Base-by-base conservation (phyloP, 2,113 vertebrate species). In the Stigmatopora argus region DNA sequence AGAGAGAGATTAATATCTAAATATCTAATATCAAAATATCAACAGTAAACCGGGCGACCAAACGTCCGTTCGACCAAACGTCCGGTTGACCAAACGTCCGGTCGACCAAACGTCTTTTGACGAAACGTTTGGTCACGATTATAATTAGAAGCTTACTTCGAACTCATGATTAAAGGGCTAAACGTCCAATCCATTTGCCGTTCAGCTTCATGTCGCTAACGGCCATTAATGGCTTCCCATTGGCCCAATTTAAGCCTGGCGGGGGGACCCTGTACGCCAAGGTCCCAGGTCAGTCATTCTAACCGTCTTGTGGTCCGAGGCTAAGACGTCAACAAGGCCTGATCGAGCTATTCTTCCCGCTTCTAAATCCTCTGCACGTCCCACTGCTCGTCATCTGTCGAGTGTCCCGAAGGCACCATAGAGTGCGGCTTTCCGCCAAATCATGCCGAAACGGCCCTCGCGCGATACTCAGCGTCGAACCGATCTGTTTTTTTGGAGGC, bases 351-450 rank as follows among this genome's bases (percentile, higher is more conserved):
- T 61, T 45, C 38, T 61, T 45, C 59, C 58, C 3, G 19, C n/a
- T 41, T 15, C 13, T 21, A 45, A 56, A 61, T 61, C 59, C 59
- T 45, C 19, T 5, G 3, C 3, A 38, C 5, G 41, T 45, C 59
- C 59, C 41, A 13, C 59, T 8, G 59, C 59, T 45, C 59, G 41
- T 61, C 59, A 61, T 61, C 21, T 61, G 59, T 41, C 41, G 35
- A 45, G 41, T 45, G 59, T 45, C 35, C 38, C 19, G 13, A 14
- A 45, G 59, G 45, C 38, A 13, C 23, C 1, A 15, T 17, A 15
- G 26, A 31, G 11, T n/a, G 17, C 18, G 18, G 11, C 12, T 45
- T 45, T 61, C 19, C 12, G 59, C 59, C 41, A 21, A 45, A 38
- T 45, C 59, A 45, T 45, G 59, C 38, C 41, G 59, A 61, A 61